phyloP scores from a whole-genome alignment of 2,113 vertebrate genomes.

The Sinocyclocheilus anshuiensis region DNA sequence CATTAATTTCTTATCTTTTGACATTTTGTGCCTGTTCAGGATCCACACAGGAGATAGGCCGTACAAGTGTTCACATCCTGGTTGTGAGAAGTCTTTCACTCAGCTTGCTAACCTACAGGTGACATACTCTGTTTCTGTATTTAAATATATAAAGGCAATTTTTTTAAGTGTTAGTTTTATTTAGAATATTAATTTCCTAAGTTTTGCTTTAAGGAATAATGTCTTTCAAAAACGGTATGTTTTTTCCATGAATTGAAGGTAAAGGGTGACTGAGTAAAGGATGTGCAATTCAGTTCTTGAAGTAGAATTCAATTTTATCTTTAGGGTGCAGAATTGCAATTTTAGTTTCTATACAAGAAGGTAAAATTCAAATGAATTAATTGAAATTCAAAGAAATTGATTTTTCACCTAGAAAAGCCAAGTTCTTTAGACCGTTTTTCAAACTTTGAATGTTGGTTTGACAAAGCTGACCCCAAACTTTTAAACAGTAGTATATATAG shows the following conservation, averaged over 20 bases:
- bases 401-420: too few relatives aligned
- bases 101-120: constrained; percentile 98
- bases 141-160: neutral
- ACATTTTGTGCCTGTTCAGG: constrained; percentile 67
- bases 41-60: constrained; percentile 97
- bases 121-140: constrained; percentile 20
- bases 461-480: neutral
- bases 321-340: neutral
- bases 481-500: neutral
- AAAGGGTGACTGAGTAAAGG: too few relatives aligned
- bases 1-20: neutral
- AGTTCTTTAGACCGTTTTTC: too few relatives aligned
- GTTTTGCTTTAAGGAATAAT: neutral
- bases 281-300: neutral
- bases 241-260: too few relatives aligned
- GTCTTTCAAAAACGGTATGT: too few relatives aligned
- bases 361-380: neutral
- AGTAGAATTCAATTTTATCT: neutral
- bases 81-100: constrained; percentile 97
- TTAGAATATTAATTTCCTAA: neutral
- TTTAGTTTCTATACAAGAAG: neutral
- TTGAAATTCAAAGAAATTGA: neutral
- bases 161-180: neutral
- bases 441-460: too few relatives aligned
- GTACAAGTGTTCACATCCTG: constrained; percentile 92